A percentile compares a stretch with the other conserved stretches of the same genome.
Evolutionary conservation across 2,888 invertebrate species (phyloP).

Genomic region (Hecatera dysodea): DNA sequence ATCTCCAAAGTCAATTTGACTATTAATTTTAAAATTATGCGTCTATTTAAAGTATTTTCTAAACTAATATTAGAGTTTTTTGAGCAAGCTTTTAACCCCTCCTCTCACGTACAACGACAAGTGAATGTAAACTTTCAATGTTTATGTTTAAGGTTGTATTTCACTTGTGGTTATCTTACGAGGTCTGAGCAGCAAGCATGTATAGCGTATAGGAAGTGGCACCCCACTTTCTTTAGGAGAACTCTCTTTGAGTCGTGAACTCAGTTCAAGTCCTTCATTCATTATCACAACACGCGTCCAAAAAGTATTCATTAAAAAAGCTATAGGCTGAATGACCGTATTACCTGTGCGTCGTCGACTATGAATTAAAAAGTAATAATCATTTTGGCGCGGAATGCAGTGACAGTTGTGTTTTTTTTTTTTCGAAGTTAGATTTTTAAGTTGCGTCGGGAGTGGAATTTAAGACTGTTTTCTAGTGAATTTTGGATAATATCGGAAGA

Average conservation of each 20-base stretch:
- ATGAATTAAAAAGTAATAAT: constrained; percentile 50
- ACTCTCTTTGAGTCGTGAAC: constrained; percentile 34
- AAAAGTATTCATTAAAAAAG: constrained; percentile 19
- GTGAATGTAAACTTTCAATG: constrained; percentile 9
- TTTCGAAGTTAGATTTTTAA: not conserved
- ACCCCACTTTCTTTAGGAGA: constrained; percentile 65
- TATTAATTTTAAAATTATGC: constrained; percentile 61
- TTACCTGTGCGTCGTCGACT: constrained; percentile 23
- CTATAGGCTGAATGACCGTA: constrained; percentile 24
- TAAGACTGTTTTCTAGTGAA: constrained; percentile 44
- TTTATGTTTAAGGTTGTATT: constrained; percentile 10
- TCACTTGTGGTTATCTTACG: constrained; percentile 23
- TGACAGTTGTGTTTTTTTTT: constrained; percentile 60
- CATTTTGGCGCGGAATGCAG: constrained; percentile 66
- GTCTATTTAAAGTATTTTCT: constrained; percentile 60
- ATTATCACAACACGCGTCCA: constrained; percentile 42
- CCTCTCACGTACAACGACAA: constrained; percentile 5
- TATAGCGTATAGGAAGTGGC: constrained; percentile 55
- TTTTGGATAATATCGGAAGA: constrained; percentile 51
- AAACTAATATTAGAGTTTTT: constrained; percentile 59
- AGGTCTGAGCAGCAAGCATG: constrained; percentile 31
- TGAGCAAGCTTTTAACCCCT: constrained; percentile 31
- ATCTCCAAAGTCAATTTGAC: constrained; percentile 63
- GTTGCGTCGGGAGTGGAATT: constrained; percentile 31
- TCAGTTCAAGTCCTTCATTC: constrained; percentile 46